These are phyloP conservation scores for Plemyria rubiginata DNA, from an alignment of 2,888 invertebrate genomes.

Conservation along the genomic window DNA sequence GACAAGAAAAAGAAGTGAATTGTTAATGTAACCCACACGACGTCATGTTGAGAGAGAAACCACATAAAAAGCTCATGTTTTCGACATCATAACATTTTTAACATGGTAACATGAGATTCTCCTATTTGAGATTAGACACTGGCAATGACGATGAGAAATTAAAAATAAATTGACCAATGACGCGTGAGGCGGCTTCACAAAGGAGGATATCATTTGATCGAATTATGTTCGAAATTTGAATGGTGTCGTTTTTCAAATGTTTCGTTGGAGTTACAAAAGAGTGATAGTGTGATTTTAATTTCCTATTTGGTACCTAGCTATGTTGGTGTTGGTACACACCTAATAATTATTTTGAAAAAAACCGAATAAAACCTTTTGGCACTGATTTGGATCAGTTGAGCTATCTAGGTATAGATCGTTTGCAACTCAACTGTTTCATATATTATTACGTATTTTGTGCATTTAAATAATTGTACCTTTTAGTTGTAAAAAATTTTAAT, in stretches of 20 bases:
- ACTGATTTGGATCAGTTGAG: too few relatives aligned
- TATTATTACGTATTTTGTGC: too few relatives aligned
- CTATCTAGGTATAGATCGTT: too few relatives aligned
- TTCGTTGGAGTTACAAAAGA: background rate
- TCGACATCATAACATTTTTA: slow-evolving; percentile 38
- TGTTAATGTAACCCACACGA: background rate
- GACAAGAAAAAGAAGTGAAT: too few relatives aligned
- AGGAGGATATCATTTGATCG: slow-evolving; percentile 46
- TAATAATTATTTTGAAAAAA: too few relatives aligned
- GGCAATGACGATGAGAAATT: slow-evolving; percentile 62
- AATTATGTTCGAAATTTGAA: slow-evolving; percentile 35
- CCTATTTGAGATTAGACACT: slow-evolving; percentile 39
- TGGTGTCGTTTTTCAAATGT: slow-evolving; percentile 15
- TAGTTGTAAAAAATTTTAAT: too few relatives aligned
- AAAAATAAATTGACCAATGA: slow-evolving; percentile 68
- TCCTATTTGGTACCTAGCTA: too few relatives aligned
- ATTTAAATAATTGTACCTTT: too few relatives aligned
- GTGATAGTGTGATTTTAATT: too few relatives aligned
- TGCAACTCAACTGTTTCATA: too few relatives aligned
- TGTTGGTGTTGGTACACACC: too few relatives aligned
- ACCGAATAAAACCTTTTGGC: too few relatives aligned
- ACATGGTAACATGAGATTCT: slow-evolving; percentile 60
- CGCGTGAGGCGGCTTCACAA: slow-evolving; percentile 69
- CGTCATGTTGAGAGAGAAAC: slow-evolving; percentile 14
- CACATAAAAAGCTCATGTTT: slow-evolving; percentile 31